phyloP scores from a whole-genome alignment of 2,888 invertebrate genomes.

The Drosophila diplacantha region DNA sequence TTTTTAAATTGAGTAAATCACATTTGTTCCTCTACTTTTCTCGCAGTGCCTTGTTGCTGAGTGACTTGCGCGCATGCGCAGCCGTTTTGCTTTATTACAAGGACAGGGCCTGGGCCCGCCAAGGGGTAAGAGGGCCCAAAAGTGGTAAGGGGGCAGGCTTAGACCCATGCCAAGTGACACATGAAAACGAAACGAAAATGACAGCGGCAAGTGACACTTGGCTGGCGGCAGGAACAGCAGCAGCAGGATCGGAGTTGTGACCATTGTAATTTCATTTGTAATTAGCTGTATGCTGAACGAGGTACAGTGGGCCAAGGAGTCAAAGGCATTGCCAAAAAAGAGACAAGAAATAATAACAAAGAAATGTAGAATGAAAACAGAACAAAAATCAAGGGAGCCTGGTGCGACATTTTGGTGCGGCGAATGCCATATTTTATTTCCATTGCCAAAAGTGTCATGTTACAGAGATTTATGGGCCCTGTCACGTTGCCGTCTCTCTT shows the following conservation, averaged over 20 bases:
- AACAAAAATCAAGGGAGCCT: conserved; percentile 25
- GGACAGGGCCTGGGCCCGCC: conserved; percentile 26
- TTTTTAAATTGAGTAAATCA: too few species aligned
- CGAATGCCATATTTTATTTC: conserved; percentile 77
- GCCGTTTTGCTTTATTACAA: conserved; percentile 63
- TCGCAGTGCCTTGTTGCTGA: conserved; percentile 48
- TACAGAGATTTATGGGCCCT: conserved; percentile 77
- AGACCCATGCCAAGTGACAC: conserved; percentile 68
- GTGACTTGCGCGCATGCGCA: conserved; percentile 60
- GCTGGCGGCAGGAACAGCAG: conserved; percentile 52
- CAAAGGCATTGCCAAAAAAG: conserved; percentile 43
- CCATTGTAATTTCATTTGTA: conserved; percentile 69
- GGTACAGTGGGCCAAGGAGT: conserved; percentile 56
- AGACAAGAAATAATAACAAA: conserved; percentile 1
- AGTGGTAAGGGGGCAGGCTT: conserved; percentile 23
- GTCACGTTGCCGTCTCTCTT: conserved; percentile 57
- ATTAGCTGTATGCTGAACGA: conserved; percentile 61
- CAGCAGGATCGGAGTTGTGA: conserved; percentile 39
- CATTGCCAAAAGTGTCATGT: conserved; percentile 78
- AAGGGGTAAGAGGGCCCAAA: conserved; percentile 8
- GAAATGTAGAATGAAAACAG: conserved; percentile 10
- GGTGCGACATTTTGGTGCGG: conserved; percentile 74
- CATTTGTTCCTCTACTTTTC: neutral
- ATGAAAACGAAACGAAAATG: conserved; percentile 71
- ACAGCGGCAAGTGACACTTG: conserved; percentile 68